Percentiles rank a stretch among this genome's conserved stretches.
These are phyloP conservation scores for Carassius carassius DNA, from an alignment of 2,113 vertebrate species.

Conservation along the genomic window DNA sequence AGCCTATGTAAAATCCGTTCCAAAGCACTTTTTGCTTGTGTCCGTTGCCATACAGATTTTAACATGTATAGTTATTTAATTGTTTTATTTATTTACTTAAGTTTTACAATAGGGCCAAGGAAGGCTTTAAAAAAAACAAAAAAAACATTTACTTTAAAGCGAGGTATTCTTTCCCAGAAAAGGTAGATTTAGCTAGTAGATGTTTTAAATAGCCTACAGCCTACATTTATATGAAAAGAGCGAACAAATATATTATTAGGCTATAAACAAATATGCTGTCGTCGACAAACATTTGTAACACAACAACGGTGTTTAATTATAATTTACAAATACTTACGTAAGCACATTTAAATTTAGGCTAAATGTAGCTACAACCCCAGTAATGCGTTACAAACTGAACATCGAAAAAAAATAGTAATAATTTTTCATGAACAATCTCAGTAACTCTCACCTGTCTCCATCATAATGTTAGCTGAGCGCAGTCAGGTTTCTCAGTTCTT, in stretches of 20 bases:
- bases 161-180: neutral
- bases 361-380: neutral
- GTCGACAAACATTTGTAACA: neutral
- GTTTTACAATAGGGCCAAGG: neutral
- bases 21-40: neutral
- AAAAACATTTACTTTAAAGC: neutral
- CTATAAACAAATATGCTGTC: neutral
- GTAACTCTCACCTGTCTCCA: constrained; percentile 57
- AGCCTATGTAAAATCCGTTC: neutral
- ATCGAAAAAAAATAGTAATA: neutral
- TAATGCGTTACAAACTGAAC: neutral
- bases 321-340: neutral
- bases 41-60: neutral
- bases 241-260: neutral
- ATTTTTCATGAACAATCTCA: neutral
- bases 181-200: neutral
- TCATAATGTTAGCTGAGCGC: constrained; percentile 38
- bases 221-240: neutral
- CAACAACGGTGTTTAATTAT: neutral
- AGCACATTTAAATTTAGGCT: neutral
- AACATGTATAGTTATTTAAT: too few species aligned
- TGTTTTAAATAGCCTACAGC: too few species aligned
- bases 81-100: neutral
- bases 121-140: too few species aligned
- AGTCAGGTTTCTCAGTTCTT: constrained; percentile 30